These are phyloP conservation scores for Sinocyclocheilus rhinocerous DNA, from an alignment of 2,113 vertebrate genomes.

Conservation along the genomic window DNA sequence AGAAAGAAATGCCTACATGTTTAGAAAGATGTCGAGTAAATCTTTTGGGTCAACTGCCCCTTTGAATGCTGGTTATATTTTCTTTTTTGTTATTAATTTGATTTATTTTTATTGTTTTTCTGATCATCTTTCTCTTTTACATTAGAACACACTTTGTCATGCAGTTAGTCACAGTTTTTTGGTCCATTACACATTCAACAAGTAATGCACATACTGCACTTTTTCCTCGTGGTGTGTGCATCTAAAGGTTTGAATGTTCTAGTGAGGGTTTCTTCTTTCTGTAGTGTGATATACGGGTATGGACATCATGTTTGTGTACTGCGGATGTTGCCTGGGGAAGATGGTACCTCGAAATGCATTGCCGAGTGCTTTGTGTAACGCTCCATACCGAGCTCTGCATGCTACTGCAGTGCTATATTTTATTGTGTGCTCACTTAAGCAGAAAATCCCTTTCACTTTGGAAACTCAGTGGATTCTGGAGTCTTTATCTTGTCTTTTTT, in stretches of 20 bases:
- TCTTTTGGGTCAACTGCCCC: too few relatives aligned
- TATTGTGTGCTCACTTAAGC: conserved; percentile 23
- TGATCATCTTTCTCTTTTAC: background rate
- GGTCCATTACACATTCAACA: conserved; percentile 26
- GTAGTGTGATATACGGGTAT: background rate
- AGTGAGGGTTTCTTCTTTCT: background rate
- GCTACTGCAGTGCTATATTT: conserved; percentile 27
- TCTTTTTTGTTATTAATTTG: background rate
- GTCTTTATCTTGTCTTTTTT: background rate
- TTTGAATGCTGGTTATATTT: too few relatives aligned
- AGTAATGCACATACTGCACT: conserved; percentile 1
- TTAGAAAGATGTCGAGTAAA: too few relatives aligned
- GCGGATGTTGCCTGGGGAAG: conserved; percentile 14
- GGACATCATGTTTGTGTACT: background rate
- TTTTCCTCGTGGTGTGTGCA: background rate
- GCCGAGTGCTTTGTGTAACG: background rate
- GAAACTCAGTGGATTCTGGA: background rate
- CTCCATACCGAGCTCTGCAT: background rate
- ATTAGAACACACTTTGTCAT: background rate
- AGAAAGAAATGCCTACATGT: too few relatives aligned
- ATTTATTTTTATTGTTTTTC: background rate
- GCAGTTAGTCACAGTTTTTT: background rate
- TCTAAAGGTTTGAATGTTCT: background rate
- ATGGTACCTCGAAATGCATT: conserved; percentile 21
- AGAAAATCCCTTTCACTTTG: background rate